Evolutionary conservation across 2,797 vertebrate genomes (phyloP).

Genomic region (Telmatherina bonti): DNA sequence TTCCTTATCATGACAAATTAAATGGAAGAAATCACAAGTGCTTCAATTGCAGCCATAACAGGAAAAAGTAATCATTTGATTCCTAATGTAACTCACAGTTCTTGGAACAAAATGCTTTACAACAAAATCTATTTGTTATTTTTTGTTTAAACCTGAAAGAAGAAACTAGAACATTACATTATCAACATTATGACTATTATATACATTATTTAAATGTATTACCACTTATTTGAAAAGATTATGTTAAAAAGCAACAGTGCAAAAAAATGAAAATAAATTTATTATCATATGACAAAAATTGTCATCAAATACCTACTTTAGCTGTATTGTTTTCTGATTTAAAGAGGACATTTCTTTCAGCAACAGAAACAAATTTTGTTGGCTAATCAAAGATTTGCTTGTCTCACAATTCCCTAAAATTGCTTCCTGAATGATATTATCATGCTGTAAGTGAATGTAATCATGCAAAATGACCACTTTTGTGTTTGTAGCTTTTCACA

Average conservation of each 20-base stretch:
- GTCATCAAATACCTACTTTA: background rate
- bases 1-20: conserved; percentile 29
- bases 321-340: conserved; percentile 8
- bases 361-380: conserved; percentile 23
- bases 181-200: no score
- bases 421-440: conserved; percentile 41
- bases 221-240: background rate
- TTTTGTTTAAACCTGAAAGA: background rate
- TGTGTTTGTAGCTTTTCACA: conserved; percentile 60
- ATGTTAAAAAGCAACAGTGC: background rate
- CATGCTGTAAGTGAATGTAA: conserved; percentile 57
- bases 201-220: background rate
- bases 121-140: conserved; percentile 12
- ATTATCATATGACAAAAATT: background rate
- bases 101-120: conserved; percentile 13
- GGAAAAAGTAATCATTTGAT: conserved; percentile 29
- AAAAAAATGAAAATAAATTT: background rate
- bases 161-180: background rate
- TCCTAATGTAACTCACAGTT: conserved; percentile 22
- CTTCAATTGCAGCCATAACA: conserved; percentile 40
- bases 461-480: conserved; percentile 70
- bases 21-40: conserved; percentile 51
- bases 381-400: conserved; percentile 48
- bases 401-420: conserved; percentile 48
- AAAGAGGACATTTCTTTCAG: conserved; percentile 12